Evolutionary conservation across 2,888 invertebrate species (phyloP), one percentile per base, ranked within the genome.

Genomic region (Heliconius hortense): DNA sequence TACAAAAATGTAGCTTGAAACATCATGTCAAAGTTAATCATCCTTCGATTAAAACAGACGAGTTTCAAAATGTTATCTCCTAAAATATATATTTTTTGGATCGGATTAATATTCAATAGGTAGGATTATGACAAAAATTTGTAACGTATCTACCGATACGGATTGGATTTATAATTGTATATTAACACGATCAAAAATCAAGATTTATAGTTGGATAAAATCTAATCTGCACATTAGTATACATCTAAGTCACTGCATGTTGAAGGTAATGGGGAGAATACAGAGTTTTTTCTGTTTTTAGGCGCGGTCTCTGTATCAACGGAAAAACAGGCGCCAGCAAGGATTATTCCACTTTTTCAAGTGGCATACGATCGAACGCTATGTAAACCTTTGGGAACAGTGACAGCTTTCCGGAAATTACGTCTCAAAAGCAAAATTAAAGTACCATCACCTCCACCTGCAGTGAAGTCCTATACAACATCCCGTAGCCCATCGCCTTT

Each of bases 311-410:
- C 83, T 78, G 80, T 81, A 79, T 72, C 81, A 76, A 80, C 79
- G 82, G 82, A 81, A 81, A 83, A 79, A 78, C 83, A 82, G 85
- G 84, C 78, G 83, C 82, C 81, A 72, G 78, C 82, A 82, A 86
- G 86, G 84, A 85, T 91, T 79, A 86, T 91, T 83, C 94, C 93
- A 76, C 85, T 94, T 78, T 94, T 94, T 83, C 93, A 93, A 90
- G 93, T 94, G 77, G 87, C 86, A 75, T 94, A 94, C 83, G 93
- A 94, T 86, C 86, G 91, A 79, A 92, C 85, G 78, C 84, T 93
- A 13, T 93, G 93, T 89, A 92, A 83, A 82, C 93, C 93, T 48
- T 83, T 93, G 80, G 93, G 93, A 59, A 92, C 93, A 0, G 80
- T 93, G 73, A 79, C 85, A 73, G 88, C 93, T 86, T 91, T 92